Conservation (phyloP, 1,140 invertebrate genomes). For the Drosophila littoralis region DNA sequence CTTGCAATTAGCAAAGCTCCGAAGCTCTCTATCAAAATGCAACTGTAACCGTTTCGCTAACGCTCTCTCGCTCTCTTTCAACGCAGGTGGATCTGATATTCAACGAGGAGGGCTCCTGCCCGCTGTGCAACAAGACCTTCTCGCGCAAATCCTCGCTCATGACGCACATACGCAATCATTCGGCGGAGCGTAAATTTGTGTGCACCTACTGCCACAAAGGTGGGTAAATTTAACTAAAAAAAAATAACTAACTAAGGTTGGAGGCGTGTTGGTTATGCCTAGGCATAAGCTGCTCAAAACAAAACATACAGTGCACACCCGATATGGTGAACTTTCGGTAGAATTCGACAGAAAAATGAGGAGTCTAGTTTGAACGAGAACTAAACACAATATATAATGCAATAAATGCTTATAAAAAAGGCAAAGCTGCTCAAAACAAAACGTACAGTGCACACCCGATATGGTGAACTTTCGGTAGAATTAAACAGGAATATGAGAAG, state of each 20-base stretch:
- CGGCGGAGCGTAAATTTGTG: constrained; percentile 86
- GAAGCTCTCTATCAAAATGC: constrained; percentile 23
- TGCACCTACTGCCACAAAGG: constrained; percentile 87
- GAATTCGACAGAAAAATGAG: too few species aligned
- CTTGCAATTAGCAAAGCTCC: constrained; percentile 24
- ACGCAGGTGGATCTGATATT: constrained; percentile 83
- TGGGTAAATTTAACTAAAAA: constrained; percentile 50
- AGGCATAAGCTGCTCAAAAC: not conserved
- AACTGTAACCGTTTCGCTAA: constrained; percentile 11
- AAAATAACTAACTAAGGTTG: not conserved
- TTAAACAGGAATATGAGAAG: too few species aligned
- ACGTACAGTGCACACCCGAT: not conserved
- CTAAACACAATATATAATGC: too few species aligned
- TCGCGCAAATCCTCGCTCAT: constrained; percentile 86
- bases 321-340: not conserved
- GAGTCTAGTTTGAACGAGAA: too few species aligned
- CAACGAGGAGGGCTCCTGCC: constrained; percentile 85
- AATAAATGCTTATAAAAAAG: too few species aligned
- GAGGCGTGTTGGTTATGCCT: not conserved
- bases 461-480: not conserved
- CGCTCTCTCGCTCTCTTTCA: not conserved
- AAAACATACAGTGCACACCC: constrained; percentile 5
- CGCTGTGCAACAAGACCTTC: constrained; percentile 87
- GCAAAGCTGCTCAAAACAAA: not conserved
- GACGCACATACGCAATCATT: constrained; percentile 87